Base-by-base conservation (phyloP, 2,113 vertebrate genomes). In the Sardina pilchardus region DNA sequence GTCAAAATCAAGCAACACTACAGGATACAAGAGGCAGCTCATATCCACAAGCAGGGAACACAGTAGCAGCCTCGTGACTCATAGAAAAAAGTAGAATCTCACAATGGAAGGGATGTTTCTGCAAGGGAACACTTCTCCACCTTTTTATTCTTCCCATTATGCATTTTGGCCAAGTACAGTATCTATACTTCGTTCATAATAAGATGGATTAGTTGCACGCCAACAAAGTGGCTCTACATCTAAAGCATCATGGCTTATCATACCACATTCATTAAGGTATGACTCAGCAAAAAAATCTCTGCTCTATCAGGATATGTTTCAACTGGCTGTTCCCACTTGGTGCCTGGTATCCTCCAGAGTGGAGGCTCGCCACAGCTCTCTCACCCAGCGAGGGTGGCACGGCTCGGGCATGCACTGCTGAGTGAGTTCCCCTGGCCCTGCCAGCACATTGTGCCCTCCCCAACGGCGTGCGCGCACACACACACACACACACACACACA, bases 401-500 rank as follows among this genome's bases (percentile, higher is more conserved):
- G 19, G 50, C 50, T 21, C 19, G 50, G 53, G 53, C 53, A 59
- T 5, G 4, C 19, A 24, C 19, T 21, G 21, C 19, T 24, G 53
- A 59, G 21, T 59, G 19, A 6, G 17, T 5, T 59, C 53, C 53
- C 53, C 24, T 59, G 21, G 53, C 19, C 24, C 53, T 21, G 53
- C 53, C 53, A 59, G 19, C 53, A 24, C 53, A 59, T 21, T 24
- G 53, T 19, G 21, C 50, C 50, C 16, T 53, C 50, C 50, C 50
- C 50, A 3, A 19, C 21, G 6, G 53, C 2, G 53, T 59, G 21
- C 53, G 6, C n/a, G 30, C 63, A 67, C 63, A 67, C 63, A 67
- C 63, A 67, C 63, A 67, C 63, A 67, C 63, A 67, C 63, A 71
- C 26, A 71, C 63, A 71, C 63, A 71, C 63, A 71, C 63, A 71